These are phyloP conservation scores for Oligia latruncula DNA, from an alignment of 2,888 invertebrate genomes.

Conservation along the genomic window DNA sequence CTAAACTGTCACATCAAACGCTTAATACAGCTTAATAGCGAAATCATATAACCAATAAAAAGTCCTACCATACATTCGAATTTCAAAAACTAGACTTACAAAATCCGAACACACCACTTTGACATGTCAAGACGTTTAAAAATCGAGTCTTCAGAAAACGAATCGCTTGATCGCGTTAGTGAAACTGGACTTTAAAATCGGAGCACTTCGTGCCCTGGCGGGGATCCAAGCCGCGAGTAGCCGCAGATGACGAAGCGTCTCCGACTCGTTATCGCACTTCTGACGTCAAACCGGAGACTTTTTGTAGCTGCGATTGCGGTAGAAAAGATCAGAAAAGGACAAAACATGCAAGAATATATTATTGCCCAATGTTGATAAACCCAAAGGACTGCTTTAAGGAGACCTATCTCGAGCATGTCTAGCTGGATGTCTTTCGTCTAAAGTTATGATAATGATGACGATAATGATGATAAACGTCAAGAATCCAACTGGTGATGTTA, in stretches of 20 bases:
- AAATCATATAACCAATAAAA: neutral
- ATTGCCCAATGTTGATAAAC: neutral
- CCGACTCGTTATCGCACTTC: slow-evolving; percentile 78
- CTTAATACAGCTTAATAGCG: neutral
- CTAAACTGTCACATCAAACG: neutral
- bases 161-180: slow-evolving; percentile 51
- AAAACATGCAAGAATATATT: neutral
- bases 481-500: neutral
- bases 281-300: slow-evolving; percentile 65
- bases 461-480: neutral
- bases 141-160: slow-evolving; percentile 24
- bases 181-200: slow-evolving; percentile 63
- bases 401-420: neutral
- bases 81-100: neutral
- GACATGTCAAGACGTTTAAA: slow-evolving; percentile 22
- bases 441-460: neutral
- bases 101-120: slow-evolving; percentile 7
- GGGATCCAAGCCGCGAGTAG: slow-evolving; percentile 84
- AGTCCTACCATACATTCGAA: neutral
- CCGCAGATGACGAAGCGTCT: slow-evolving; percentile 83
- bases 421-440: neutral
- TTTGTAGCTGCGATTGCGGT: slow-evolving; percentile 36
- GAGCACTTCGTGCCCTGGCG: slow-evolving; percentile 81
- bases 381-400: neutral
- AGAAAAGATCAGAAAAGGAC: neutral